These are phyloP conservation scores for Anticlea derivata DNA, from an alignment of 2,888 invertebrate species.

Conservation along the genomic window DNA sequence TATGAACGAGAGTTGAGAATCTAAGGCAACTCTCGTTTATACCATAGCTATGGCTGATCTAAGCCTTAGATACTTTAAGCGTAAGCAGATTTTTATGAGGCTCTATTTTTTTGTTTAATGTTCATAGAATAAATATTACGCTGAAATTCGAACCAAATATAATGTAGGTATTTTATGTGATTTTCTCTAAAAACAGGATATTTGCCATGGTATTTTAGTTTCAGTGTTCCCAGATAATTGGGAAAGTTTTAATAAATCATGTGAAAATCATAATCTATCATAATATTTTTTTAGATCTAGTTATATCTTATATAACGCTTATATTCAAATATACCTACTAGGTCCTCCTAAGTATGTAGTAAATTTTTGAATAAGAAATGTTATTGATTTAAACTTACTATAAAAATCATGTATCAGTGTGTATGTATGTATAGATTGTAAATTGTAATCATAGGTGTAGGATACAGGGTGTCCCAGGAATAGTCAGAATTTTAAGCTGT, in stretches of 20 bases:
- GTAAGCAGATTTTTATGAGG: neutral
- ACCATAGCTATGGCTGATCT: no score
- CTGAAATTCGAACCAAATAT: neutral
- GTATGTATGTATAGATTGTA: conserved; percentile 11
- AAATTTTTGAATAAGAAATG: conserved; percentile 13
- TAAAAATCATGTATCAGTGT: conserved; percentile 23
- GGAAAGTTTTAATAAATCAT: no score
- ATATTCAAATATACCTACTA: conserved; percentile 17
- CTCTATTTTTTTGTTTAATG: neutral
- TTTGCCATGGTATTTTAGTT: no score
- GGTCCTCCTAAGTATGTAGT: conserved; percentile 29
- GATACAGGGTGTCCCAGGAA: neutral
- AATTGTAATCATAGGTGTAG: neutral
- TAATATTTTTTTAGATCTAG: neutral
- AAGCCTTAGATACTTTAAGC: neutral
- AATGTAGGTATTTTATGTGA: no score
- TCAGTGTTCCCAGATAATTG: no score
- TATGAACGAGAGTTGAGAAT: neutral
- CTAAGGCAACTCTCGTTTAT: no score
- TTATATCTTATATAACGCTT: no score
- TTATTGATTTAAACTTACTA: conserved; percentile 14
- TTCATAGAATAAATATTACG: neutral
- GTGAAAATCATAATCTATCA: no score
- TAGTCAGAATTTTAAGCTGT: no score
- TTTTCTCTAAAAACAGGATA: no score